Percentiles rank a stretch among this genome's conserved stretches.
phyloP scores from a whole-genome alignment of 2,888 invertebrate species.

The Drosophila austrosaltans region DNA sequence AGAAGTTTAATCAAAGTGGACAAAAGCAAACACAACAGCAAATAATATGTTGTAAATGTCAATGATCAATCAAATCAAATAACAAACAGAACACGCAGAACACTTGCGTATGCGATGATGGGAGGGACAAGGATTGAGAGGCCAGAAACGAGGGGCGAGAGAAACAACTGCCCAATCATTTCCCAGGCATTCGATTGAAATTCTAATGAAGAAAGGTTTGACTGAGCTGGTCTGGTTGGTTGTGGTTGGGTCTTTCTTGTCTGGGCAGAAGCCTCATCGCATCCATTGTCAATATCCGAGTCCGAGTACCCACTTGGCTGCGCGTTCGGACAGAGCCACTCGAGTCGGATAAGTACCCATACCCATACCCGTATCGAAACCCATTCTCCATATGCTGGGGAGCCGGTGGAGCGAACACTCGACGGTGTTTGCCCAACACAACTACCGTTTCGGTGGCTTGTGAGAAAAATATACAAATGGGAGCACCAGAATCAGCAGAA shows the following conservation, averaged over 20 bases:
- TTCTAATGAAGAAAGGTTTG: conserved; percentile 69
- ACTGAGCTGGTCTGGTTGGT: no score
- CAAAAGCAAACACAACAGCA: conserved; percentile 39
- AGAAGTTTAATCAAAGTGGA: conserved; percentile 67
- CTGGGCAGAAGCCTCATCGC: conserved; percentile 39
- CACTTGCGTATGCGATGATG: background rate
- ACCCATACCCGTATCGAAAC: conserved; percentile 53
- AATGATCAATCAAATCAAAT: conserved; percentile 81
- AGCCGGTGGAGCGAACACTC: conserved; percentile 50
- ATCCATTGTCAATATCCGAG: conserved; percentile 72
- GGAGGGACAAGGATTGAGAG: conserved; percentile 18
- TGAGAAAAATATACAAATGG: conserved; percentile 71
- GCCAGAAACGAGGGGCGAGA: background rate
- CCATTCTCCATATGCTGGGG: conserved; percentile 19
- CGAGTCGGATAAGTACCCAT: conserved; percentile 69
- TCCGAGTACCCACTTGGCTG: conserved; percentile 72
- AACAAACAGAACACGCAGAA: conserved; percentile 59
- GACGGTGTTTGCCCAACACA: conserved; percentile 73
- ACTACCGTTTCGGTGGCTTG: conserved; percentile 76
- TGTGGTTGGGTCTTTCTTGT: background rate
- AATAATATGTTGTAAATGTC: conserved; percentile 81
- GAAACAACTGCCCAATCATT: conserved; percentile 44
- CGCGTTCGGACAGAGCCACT: conserved; percentile 70
- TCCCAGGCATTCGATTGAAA: conserved; percentile 46
- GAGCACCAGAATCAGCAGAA: conserved; percentile 22